Conservation (phyloP, 2,797 vertebrate species). For the Ibycter americanus region DNA sequence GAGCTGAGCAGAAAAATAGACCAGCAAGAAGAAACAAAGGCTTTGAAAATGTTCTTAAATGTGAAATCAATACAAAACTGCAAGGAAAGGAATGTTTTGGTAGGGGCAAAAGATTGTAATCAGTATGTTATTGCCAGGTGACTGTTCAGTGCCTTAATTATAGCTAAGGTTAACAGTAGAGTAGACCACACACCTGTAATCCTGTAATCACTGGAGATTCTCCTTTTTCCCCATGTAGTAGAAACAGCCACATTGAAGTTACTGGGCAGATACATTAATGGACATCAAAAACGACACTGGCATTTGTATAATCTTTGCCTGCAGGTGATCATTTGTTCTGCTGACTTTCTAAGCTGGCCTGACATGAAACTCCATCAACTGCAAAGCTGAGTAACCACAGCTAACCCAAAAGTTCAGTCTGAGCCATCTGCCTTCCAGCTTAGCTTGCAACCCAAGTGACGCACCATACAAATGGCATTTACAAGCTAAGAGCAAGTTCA, state of each 20-base stretch:
- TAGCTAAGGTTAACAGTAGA: not conserved
- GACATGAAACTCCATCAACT: not conserved
- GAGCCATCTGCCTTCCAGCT: not conserved
- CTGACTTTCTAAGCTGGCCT: not conserved
- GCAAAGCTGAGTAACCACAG: not conserved
- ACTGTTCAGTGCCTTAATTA: not conserved
- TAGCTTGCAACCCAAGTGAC: not conserved
- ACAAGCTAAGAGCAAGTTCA: not conserved
- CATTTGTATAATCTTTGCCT: not conserved
- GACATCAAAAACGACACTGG: not conserved
- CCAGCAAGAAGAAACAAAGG: not conserved
- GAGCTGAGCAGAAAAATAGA: not conserved
- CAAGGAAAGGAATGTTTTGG: not conserved
- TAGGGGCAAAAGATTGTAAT: not conserved
- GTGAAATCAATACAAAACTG: not conserved
- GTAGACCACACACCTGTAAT: not conserved
- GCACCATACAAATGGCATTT: not conserved
- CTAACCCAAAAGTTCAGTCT: not conserved
- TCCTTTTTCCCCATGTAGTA: not conserved
- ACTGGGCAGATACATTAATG: not conserved
- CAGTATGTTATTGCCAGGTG: not conserved
- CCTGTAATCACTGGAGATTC: not conserved
- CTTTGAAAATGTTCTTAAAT: not conserved
- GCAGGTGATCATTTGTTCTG: rapidly evolving
- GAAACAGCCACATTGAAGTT: not conserved